phyloP scores from a whole-genome alignment of 2,797 vertebrate genomes.

The Huso huso region DNA sequence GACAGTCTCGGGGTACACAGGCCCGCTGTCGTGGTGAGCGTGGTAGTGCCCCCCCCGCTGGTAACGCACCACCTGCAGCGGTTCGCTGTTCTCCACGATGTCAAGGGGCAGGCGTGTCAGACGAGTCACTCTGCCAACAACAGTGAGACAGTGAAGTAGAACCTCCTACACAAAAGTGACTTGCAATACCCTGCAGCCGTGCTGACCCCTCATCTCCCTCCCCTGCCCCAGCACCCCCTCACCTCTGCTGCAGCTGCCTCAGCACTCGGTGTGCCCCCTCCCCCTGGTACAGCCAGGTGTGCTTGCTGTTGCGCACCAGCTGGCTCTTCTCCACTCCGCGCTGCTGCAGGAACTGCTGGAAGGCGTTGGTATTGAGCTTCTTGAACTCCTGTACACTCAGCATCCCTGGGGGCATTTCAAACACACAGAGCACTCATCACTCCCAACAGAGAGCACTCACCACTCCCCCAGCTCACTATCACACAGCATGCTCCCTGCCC shows the following conservation, averaged over 20 bases:
- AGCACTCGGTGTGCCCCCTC: slow-evolving; percentile 87
- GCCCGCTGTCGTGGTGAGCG: slow-evolving; percentile 94
- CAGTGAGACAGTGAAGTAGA: no score
- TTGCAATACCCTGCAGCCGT: not conserved
- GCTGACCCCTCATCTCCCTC: slow-evolving; percentile 18
- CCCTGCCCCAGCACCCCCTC: slow-evolving; percentile 13
- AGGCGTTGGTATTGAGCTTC: slow-evolving; percentile 79
- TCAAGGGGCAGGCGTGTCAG: slow-evolving; percentile 79
- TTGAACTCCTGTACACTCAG: slow-evolving; percentile 90
- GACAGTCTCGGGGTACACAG: slow-evolving; percentile 89
- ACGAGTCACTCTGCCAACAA: slow-evolving; percentile 66
- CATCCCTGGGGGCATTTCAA: slow-evolving; percentile 55
- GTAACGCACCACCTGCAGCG: slow-evolving; percentile 90
- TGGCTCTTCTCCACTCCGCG: slow-evolving; percentile 82
- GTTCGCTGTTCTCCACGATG: slow-evolving; percentile 91
- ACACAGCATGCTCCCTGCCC: no score
- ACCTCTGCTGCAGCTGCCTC: slow-evolving; percentile 82
- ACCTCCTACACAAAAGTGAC: no score
- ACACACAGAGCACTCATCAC: no score
- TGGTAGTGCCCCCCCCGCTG: slow-evolving; percentile 94
- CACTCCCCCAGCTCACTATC: no score
- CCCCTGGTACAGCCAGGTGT: slow-evolving; percentile 96
- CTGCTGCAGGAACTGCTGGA: slow-evolving; percentile 84
- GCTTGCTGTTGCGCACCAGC: slow-evolving; percentile 90
- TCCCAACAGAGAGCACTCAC: not conserved